Conservation (phyloP, 1,140 invertebrate species). For the Drosophila suzukii region DNA sequence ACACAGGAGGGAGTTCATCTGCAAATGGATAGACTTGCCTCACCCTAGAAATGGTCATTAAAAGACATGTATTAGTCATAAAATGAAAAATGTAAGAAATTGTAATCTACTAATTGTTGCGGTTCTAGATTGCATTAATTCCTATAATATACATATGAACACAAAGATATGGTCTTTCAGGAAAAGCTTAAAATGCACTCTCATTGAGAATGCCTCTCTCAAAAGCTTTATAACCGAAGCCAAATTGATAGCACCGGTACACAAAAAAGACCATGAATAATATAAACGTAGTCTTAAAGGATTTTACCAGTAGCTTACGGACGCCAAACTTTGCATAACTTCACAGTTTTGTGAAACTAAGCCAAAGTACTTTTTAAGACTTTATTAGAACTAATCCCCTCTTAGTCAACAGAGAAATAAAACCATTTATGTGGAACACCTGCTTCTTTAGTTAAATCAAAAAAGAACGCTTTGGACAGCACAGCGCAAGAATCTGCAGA, state of each 20-base stretch:
- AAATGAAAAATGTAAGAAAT: background rate
- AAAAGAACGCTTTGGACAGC: too few relatives aligned
- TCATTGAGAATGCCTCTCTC: background rate
- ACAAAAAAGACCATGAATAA: background rate
- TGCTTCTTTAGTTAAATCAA: too few relatives aligned
- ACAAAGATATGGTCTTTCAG: background rate
- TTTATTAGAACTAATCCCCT: too few relatives aligned
- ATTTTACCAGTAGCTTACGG: too few relatives aligned
- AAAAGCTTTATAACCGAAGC: constrained; percentile 14
- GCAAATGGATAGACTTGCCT: constrained; percentile 29
- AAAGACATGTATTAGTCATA: background rate
- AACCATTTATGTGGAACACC: too few relatives aligned
- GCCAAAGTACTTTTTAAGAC: too few relatives aligned
- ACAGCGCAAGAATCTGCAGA: too few relatives aligned
- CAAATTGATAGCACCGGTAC: background rate
- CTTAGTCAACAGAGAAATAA: too few relatives aligned
- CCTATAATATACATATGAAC: background rate
- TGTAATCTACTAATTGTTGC: background rate
- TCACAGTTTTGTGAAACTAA: too few relatives aligned
- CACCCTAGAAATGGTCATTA: background rate
- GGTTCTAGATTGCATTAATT: constrained; percentile 12
- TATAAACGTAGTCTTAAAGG: background rate
- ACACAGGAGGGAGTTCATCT: constrained; percentile 58
- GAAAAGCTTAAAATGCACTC: constrained; percentile 3
- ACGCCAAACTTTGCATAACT: too few relatives aligned